A percentile compares a stretch with the other conserved stretches of the same genome.
Conservation (phyloP, 2,888 invertebrate genomes). For the Villa cingulata region DNA sequence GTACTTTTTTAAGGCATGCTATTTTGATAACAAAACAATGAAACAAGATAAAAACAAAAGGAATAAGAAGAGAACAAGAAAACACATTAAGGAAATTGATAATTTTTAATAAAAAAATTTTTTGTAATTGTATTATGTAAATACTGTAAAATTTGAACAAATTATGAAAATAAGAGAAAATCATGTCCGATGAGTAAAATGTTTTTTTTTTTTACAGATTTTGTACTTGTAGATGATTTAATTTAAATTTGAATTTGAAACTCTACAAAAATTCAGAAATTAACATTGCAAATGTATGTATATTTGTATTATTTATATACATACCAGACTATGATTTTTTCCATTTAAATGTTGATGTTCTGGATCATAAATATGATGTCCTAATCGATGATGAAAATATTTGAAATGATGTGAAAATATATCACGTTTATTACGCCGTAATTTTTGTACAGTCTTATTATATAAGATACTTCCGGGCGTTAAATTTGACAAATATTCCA, state of each 20-base stretch:
- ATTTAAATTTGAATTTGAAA: too few species aligned
- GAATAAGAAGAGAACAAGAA: neutral
- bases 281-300: too few species aligned
- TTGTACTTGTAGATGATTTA: too few species aligned
- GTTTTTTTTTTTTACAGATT: too few species aligned
- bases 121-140: too few species aligned
- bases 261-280: too few species aligned
- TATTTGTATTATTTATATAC: too few species aligned
- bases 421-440: conserved; percentile 14
- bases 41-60: neutral
- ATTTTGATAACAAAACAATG: neutral
- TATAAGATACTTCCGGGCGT: conserved; percentile 16
- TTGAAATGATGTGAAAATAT: conserved; percentile 9
- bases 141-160: too few species aligned
- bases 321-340: conserved; percentile 7
- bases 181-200: too few species aligned
- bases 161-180: too few species aligned
- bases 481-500: conserved; percentile 19
- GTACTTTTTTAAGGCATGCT: conserved; percentile 14
- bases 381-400: conserved; percentile 13
- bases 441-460: conserved; percentile 17
- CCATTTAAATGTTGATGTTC: conserved; percentile 3
- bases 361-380: conserved; percentile 10
- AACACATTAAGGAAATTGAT: too few species aligned
- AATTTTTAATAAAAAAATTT: too few species aligned